Conservation (phyloP, 2,113 vertebrate species). For the Silurus asotus region DNA sequence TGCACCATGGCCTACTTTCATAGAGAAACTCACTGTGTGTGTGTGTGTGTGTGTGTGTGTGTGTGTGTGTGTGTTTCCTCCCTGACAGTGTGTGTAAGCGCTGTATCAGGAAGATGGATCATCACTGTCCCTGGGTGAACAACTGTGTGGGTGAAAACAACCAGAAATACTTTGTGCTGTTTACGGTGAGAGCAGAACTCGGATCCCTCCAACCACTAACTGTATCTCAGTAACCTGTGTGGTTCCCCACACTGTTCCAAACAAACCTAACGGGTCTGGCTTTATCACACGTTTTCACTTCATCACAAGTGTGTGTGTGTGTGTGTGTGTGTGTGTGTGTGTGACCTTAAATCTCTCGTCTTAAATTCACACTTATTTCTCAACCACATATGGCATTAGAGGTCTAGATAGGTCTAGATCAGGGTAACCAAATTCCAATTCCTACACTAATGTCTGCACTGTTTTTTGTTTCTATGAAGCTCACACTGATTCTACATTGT, state of each 20-base stretch:
- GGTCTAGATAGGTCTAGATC: too few species aligned
- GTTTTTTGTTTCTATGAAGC: too few species aligned
- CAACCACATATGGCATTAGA: neutral
- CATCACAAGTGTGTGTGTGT: neutral
- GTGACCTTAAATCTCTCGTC: neutral
- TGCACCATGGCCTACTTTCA: constrained; percentile 15
- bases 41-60: neutral
- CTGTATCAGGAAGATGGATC: constrained; percentile 99
- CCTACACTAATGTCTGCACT: too few species aligned
- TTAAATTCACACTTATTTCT: neutral
- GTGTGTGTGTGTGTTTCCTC: constrained; percentile 27
- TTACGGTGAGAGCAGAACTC: constrained; percentile 86
- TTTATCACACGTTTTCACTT: neutral
- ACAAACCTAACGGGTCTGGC: neutral
- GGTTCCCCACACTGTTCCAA: neutral
- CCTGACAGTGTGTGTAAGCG: constrained; percentile 92
- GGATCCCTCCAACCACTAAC: neutral
- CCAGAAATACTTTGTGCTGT: constrained; percentile 99
- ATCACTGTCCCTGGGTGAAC: constrained; percentile 99
- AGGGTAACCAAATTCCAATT: too few species aligned
- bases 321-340: neutral
- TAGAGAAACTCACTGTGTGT: neutral
- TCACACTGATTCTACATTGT: too few species aligned
- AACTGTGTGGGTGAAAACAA: constrained; percentile 99
- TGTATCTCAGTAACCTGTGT: neutral